phyloP scores from a whole-genome alignment of 2,797 vertebrate genomes.

The Syngnathus acus region DNA sequence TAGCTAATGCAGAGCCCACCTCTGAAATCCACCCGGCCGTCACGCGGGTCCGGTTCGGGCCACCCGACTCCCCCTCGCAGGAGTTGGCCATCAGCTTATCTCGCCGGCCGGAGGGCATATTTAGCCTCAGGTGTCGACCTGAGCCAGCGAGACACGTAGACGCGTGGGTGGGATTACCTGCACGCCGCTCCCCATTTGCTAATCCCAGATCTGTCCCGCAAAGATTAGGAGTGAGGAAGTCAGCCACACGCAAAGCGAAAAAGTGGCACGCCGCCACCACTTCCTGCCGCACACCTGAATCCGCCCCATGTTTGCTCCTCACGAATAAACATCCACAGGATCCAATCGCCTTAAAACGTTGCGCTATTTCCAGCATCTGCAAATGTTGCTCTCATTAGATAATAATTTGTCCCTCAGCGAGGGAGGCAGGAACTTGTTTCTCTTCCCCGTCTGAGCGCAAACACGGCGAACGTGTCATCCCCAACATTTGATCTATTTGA shows the following conservation, averaged over 20 bases:
- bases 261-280: constrained; percentile 27
- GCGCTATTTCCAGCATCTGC: constrained; percentile 42
- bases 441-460: neutral
- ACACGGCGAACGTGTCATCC: neutral
- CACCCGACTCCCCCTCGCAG: neutral
- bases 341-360: constrained; percentile 53
- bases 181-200: constrained; percentile 47
- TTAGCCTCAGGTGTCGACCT: constrained; percentile 57
- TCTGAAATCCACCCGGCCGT: neutral
- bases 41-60: neutral
- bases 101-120: constrained; percentile 42
- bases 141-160: constrained; percentile 47
- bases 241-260: constrained; percentile 32
- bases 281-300: neutral
- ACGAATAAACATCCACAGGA: constrained; percentile 40
- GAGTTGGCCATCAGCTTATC: constrained; percentile 41
- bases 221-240: constrained; percentile 57
- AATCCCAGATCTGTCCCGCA: constrained; percentile 62
- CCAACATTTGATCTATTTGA: neutral
- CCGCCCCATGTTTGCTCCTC: constrained; percentile 3
- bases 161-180: constrained; percentile 61
- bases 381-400: constrained; percentile 56
- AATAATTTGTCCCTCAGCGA: constrained; percentile 34
- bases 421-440: constrained; percentile 24
- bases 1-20: neutral